phyloP scores from a whole-genome alignment of 2,113 vertebrate genomes.

The Ranitomeya imitator region DNA sequence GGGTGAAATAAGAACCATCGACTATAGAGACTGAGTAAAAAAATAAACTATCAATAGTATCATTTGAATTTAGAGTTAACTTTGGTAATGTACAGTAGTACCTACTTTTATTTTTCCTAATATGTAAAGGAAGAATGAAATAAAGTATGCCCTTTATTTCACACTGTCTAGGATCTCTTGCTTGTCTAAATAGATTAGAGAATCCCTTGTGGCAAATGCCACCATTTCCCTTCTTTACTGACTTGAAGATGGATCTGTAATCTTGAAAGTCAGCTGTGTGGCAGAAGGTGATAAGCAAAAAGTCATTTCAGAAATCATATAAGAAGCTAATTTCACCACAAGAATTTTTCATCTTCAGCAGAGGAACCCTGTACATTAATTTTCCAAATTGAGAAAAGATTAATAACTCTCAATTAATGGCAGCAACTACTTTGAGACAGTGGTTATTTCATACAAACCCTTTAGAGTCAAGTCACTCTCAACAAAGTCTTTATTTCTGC shows the following conservation, averaged over 20 bases:
- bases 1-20: too few species aligned
- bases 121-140: slow-evolving; percentile 21
- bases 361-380: slow-evolving; percentile 38
- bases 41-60: neutral
- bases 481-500: slow-evolving; percentile 4
- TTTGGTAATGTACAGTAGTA: neutral
- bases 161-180: slow-evolving; percentile 32
- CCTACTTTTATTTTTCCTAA: slow-evolving; percentile 15
- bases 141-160: neutral
- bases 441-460: slow-evolving; percentile 29
- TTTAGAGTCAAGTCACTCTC: neutral
- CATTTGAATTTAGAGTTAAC: neutral
- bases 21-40: too few species aligned
- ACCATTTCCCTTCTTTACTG: slow-evolving; percentile 41
- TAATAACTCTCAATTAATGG: slow-evolving; percentile 52
- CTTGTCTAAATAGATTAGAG: slow-evolving; percentile 52
- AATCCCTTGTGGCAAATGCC: slow-evolving; percentile 54
- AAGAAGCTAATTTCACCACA: slow-evolving; percentile 52
- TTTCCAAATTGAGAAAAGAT: slow-evolving; percentile 39
- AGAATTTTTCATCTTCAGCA: slow-evolving; percentile 34
- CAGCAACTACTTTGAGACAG: slow-evolving; percentile 26
- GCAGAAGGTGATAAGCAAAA: slow-evolving; percentile 57
- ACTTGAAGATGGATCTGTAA: slow-evolving; percentile 52
- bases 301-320: slow-evolving; percentile 56
- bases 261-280: slow-evolving; percentile 57